A percentile compares a stretch with the other conserved stretches of the same genome.
Evolutionary conservation across 1,140 invertebrate species (phyloP).

Genomic region (Onthophagus taurus): DNA sequence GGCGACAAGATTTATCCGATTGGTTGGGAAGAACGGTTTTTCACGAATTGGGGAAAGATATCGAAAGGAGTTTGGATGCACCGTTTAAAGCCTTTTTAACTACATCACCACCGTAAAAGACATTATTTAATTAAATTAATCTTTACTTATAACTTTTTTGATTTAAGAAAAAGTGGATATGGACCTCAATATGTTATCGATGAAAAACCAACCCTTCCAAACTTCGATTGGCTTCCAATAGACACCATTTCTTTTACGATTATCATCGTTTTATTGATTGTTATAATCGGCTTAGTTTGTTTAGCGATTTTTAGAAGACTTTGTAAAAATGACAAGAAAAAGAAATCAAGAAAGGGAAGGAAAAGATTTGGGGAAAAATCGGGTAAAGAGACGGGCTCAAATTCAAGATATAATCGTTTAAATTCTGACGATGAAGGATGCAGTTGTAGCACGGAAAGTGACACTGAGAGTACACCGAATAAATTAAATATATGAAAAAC

Average conservation of each 20-base stretch:
- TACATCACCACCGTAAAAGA: constrained; percentile 10
- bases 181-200: constrained; percentile 2
- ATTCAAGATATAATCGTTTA: too few relatives aligned
- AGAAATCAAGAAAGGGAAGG: too few relatives aligned
- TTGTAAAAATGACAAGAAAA: too few relatives aligned
- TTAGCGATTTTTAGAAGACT: too few relatives aligned
- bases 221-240: constrained; percentile 21
- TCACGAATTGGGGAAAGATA: constrained; percentile 44
- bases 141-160: constrained; percentile 1
- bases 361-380: too few relatives aligned
- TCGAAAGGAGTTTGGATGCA: constrained; percentile 39
- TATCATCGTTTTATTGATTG: constrained; percentile 17
- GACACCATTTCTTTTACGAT: constrained; percentile 26
- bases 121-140: neutral
- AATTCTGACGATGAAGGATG: too few relatives aligned
- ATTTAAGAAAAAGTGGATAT: constrained; percentile 1
- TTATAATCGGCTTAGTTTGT: constrained; percentile 19
- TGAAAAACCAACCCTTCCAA: neutral
- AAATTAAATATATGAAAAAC: too few relatives aligned
- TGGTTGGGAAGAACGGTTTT: constrained; percentile 50
- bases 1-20: constrained; percentile 45
- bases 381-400: too few relatives aligned
- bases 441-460: too few relatives aligned
- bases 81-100: constrained; percentile 16
- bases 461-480: too few relatives aligned